Evolutionary conservation across 1,140 invertebrate genomes (phyloP).

Genomic region (Copidosoma floridanum): DNA sequence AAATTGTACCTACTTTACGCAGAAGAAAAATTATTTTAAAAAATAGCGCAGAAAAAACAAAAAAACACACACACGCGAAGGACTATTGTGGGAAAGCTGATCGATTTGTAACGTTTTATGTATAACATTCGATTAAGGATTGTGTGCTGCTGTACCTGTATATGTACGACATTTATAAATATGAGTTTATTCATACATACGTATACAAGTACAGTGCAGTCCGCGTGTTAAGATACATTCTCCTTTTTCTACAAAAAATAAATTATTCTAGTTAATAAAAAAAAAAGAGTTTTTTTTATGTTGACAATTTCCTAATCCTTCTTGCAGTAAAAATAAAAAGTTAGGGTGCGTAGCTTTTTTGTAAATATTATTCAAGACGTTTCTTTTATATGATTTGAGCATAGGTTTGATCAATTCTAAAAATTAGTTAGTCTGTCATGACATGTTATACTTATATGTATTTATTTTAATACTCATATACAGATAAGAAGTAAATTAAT

Average conservation of each 20-base stretch:
- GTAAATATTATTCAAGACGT: too few species aligned
- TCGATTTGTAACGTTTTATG: constrained; percentile 53
- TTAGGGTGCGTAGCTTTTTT: too few species aligned
- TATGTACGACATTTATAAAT: too few species aligned
- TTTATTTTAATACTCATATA: too few species aligned
- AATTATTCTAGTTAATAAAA: constrained; percentile 62
- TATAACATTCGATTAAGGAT: constrained; percentile 56
- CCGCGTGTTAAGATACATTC: constrained; percentile 58
- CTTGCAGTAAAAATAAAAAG: too few species aligned
- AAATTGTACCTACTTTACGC: constrained; percentile 13
- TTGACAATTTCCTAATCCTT: too few species aligned
- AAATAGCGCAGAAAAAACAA: constrained; percentile 20
- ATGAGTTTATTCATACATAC: constrained; percentile 22
- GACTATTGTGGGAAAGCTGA: constrained; percentile 43
- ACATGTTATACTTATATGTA: too few species aligned
- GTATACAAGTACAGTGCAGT: constrained; percentile 53
- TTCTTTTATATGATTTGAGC: too few species aligned
- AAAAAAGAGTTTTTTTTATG: constrained; percentile 34
- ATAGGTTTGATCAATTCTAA: too few species aligned
- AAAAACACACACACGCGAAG: constrained; percentile 33
- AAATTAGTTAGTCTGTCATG: too few species aligned
- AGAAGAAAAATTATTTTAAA: too few species aligned
- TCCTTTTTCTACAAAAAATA: constrained; percentile 61
- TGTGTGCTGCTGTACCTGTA: constrained; percentile 48
- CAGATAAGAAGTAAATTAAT: too few species aligned